A percentile compares a stretch with the other conserved stretches of the same genome.
Evolutionary conservation across 1,140 invertebrate species (phyloP).

Genomic region (Atta cephalotes): DNA sequence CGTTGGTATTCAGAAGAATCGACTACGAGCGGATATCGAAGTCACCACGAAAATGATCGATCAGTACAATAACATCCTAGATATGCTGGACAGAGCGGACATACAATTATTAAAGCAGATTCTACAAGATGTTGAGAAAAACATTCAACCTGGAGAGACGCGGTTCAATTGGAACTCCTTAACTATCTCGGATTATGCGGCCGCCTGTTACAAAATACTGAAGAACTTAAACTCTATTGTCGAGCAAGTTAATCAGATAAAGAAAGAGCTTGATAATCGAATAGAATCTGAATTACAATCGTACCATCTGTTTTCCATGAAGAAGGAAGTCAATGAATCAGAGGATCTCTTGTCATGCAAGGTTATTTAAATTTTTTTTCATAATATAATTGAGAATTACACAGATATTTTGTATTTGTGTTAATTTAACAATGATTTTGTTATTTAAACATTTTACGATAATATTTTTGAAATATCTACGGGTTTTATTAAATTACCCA

Average conservation of each 20-base stretch:
- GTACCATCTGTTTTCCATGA: slow-evolving; percentile 88
- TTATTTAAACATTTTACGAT: too few relatives aligned
- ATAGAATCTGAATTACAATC: slow-evolving; percentile 86
- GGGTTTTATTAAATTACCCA: too few relatives aligned
- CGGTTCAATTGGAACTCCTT: slow-evolving; percentile 95
- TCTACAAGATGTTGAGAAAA: slow-evolving; percentile 91
- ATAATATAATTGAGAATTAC: too few relatives aligned
- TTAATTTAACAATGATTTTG: too few relatives aligned
- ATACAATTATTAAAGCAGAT: slow-evolving; percentile 89
- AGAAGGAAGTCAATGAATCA: slow-evolving; percentile 65
- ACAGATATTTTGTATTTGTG: too few relatives aligned
- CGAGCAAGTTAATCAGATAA: slow-evolving; percentile 92
- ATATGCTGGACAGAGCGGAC: slow-evolving; percentile 88
- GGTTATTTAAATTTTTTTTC: slow-evolving; percentile 50
- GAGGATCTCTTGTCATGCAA: slow-evolving; percentile 76
- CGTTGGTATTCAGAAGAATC: slow-evolving; percentile 90
- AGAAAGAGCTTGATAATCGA: slow-evolving; percentile 89
- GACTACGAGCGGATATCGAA: slow-evolving; percentile 89
- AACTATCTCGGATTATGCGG: slow-evolving; percentile 91
- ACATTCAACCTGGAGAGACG: slow-evolving; percentile 92
- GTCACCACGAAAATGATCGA: slow-evolving; percentile 87
- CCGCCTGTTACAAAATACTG: slow-evolving; percentile 86
- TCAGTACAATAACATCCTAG: slow-evolving; percentile 88
- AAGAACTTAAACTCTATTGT: slow-evolving; percentile 89
- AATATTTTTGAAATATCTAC: too few relatives aligned